A percentile compares a stretch with the other conserved stretches of the same genome.
These are phyloP conservation scores for Brachionus manjavacas DNA, from an alignment of 1,140 invertebrate genomes.

Conservation along the genomic window DNA sequence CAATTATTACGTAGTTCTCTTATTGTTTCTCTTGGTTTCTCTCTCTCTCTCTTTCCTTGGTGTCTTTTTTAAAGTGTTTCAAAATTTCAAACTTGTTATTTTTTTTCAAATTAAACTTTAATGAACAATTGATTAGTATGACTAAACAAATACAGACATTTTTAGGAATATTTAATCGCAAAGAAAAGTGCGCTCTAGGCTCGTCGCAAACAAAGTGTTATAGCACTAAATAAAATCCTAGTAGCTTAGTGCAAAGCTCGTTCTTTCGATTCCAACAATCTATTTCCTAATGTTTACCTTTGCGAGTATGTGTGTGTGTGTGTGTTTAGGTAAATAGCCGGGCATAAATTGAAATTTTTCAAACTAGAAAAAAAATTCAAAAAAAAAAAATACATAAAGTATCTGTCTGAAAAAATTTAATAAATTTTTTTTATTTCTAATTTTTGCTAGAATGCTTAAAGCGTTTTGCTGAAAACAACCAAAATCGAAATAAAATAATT, in stretches of 20 bases:
- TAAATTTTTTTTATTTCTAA: background rate
- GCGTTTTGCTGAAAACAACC: background rate
- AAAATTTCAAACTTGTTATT: background rate
- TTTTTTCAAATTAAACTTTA: constrained; percentile 2
- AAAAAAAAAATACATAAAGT: background rate
- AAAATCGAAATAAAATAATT: background rate
- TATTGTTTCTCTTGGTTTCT: background rate
- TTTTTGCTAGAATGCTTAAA: constrained; percentile 28
- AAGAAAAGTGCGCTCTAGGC: background rate
- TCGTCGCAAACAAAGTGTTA: background rate
- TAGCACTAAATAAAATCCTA: background rate
- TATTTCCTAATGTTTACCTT: background rate
- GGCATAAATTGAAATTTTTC: background rate
- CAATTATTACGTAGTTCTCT: constrained; percentile 37
- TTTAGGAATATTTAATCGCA: background rate
- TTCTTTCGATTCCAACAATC: background rate
- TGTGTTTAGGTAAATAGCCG: background rate
- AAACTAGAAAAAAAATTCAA: background rate
- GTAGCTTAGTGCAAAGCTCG: background rate
- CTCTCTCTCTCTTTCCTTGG: background rate
- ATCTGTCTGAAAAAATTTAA: background rate
- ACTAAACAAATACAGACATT: background rate
- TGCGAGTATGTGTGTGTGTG: background rate
- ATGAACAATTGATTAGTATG: constrained; percentile 33
- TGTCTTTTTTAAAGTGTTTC: background rate